Conservation (phyloP, 1,140 invertebrate genomes). For the Pachypsylla venusta region DNA sequence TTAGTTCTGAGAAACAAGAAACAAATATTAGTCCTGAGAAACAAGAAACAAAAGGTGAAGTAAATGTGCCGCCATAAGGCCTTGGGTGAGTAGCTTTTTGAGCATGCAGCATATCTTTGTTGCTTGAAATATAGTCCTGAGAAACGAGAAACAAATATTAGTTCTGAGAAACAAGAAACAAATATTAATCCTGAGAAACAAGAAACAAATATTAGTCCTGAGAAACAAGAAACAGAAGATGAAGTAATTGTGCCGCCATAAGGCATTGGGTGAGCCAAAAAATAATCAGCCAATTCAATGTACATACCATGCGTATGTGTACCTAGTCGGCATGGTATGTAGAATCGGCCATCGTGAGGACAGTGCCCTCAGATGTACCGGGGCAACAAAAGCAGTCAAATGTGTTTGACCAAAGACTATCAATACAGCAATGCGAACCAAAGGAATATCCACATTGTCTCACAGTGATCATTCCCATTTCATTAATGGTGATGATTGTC, state of each 20-base stretch:
- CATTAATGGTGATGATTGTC: no score
- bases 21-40: constrained; percentile 14
- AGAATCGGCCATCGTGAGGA: no score
- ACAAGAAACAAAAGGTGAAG: constrained; percentile 9
- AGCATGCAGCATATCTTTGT: constrained; percentile 87
- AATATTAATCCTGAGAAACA: constrained; percentile 66
- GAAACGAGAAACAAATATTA: constrained; percentile 21
- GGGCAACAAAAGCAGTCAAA: no score
- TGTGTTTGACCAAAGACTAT: no score
- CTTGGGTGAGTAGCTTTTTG: constrained; percentile 75
- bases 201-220: constrained; percentile 15
- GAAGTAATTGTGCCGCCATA: neutral
- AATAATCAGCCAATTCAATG: no score
- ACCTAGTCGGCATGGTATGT: no score
- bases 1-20: constrained; percentile 54
- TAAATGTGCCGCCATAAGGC: neutral
- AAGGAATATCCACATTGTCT: no score
- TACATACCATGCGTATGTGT: no score
- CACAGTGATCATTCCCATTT: no score
- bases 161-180: constrained; percentile 1
- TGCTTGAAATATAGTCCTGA: constrained; percentile 75
- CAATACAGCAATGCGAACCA: no score
- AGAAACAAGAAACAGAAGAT: constrained; percentile 10
- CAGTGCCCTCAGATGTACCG: no score
- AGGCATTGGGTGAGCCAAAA: constrained; percentile 34